Percentiles rank a stretch among this genome's conserved stretches.
These are phyloP conservation scores for Lutraria lutraria DNA, from an alignment of 2,888 invertebrate genomes.

Conservation along the genomic window DNA sequence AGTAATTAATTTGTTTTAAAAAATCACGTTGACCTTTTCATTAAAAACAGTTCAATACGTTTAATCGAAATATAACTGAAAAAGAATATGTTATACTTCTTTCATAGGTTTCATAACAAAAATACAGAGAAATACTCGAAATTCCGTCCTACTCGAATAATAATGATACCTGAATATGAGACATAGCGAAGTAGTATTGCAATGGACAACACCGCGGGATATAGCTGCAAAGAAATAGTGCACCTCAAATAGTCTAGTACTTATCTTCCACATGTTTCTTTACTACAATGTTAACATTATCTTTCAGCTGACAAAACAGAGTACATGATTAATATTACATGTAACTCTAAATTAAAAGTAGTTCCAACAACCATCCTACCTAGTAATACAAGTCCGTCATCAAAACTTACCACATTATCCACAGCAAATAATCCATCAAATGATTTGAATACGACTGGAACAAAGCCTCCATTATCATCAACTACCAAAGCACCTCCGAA, in stretches of 20 bases:
- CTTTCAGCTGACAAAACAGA: not conserved
- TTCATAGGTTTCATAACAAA: too few relatives aligned
- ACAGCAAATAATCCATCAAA: not conserved
- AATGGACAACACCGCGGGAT: too few relatives aligned
- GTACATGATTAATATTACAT: not conserved
- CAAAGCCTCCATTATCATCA: not conserved
- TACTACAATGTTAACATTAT: not conserved
- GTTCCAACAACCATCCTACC: not conserved
- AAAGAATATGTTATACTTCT: too few relatives aligned
- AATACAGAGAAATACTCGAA: too few relatives aligned
- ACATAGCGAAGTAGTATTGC: too few relatives aligned
- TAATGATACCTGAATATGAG: too few relatives aligned
- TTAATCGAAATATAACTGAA: too few relatives aligned
- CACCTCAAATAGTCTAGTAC: too few relatives aligned
- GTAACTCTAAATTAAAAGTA: not conserved
- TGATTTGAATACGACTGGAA: not conserved
- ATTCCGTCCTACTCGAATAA: too few relatives aligned
- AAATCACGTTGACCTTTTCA: too few relatives aligned
- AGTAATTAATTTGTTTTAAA: not conserved
- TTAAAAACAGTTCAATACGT: too few relatives aligned
- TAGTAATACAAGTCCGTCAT: not conserved
- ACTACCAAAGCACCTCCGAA: not conserved
- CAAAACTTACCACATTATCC: not conserved
- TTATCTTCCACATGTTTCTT: not conserved
- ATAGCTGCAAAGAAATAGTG: too few relatives aligned